Evolutionary conservation across 2,113 vertebrate genomes (phyloP).

Genomic region (Balaeniceps rex): DNA sequence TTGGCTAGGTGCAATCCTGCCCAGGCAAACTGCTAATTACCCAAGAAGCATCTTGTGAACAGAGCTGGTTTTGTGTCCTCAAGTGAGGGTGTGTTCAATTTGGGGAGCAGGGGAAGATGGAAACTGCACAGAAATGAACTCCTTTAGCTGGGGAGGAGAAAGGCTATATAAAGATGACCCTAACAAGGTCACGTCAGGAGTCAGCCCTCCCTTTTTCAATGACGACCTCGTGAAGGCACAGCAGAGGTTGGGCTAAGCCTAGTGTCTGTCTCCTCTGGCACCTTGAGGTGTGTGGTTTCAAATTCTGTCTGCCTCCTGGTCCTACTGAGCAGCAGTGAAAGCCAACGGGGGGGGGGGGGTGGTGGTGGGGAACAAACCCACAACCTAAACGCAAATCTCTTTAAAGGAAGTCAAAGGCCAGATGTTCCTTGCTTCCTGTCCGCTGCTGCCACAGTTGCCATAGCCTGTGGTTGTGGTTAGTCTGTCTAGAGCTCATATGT

Average conservation of each 20-base stretch:
- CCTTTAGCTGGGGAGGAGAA: not conserved
- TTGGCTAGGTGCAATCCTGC: constrained; percentile 35
- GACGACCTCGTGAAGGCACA: not conserved
- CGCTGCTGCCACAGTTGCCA: constrained; percentile 49
- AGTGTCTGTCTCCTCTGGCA: constrained; percentile 26
- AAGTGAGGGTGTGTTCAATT: not conserved
- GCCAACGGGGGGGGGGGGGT: not conserved
- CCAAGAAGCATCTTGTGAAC: not conserved
- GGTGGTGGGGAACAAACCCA: no score
- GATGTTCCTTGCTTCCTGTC: constrained; percentile 66
- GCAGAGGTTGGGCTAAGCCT: not conserved
- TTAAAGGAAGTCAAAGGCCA: constrained; percentile 58
- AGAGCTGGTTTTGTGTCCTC: not conserved
- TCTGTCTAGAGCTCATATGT: constrained; percentile 61
- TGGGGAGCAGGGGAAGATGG: not conserved
- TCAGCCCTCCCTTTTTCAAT: not conserved
- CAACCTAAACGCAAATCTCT: not conserved
- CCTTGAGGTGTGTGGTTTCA: constrained; percentile 23
- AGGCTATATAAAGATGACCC: not conserved
- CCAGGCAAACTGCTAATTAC: not conserved
- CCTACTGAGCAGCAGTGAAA: not conserved
- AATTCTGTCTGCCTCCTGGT: constrained; percentile 17
- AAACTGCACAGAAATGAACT: not conserved
- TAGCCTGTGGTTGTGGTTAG: constrained; percentile 66
- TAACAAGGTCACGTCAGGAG: not conserved